phyloP scores from a whole-genome alignment of 2,797 vertebrate species.

The Tragopan temminckii region DNA sequence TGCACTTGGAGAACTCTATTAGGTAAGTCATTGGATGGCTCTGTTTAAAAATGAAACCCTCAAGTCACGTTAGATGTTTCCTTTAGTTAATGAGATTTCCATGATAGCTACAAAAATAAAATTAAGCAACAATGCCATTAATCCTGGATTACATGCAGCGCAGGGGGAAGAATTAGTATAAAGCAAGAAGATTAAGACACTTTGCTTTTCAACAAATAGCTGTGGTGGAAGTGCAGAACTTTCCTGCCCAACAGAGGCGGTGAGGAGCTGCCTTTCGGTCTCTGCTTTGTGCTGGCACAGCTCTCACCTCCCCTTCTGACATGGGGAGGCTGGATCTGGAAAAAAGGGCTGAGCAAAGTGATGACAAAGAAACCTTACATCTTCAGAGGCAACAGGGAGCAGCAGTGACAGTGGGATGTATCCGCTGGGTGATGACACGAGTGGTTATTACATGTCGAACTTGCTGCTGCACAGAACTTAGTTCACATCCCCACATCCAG shows the following conservation, averaged over 20 bases:
- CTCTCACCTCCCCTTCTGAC: neutral
- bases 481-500: neutral
- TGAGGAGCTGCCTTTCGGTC: neutral
- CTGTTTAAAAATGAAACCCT: neutral
- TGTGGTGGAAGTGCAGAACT: neutral
- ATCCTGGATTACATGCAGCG: constrained; percentile 64
- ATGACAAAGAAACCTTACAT: neutral
- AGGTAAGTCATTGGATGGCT: neutral
- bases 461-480: neutral
- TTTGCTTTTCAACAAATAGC: neutral
- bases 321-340: neutral
- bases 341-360: neutral
- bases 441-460: neutral
- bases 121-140: constrained; percentile 52
- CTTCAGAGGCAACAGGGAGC: rapidly evolving
- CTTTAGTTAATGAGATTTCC: constrained; percentile 67
- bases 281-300: rapidly evolving
- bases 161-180: constrained; percentile 47
- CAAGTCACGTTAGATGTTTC: constrained; percentile 34
- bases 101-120: constrained; percentile 47
- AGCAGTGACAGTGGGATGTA: neutral
- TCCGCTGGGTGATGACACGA: neutral
- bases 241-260: neutral
- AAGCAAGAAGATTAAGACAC: constrained; percentile 39
- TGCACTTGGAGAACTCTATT: neutral